These are phyloP conservation scores for Oncopeltus fasciatus DNA, from an alignment of 1,140 invertebrate species.

Conservation along the genomic window DNA sequence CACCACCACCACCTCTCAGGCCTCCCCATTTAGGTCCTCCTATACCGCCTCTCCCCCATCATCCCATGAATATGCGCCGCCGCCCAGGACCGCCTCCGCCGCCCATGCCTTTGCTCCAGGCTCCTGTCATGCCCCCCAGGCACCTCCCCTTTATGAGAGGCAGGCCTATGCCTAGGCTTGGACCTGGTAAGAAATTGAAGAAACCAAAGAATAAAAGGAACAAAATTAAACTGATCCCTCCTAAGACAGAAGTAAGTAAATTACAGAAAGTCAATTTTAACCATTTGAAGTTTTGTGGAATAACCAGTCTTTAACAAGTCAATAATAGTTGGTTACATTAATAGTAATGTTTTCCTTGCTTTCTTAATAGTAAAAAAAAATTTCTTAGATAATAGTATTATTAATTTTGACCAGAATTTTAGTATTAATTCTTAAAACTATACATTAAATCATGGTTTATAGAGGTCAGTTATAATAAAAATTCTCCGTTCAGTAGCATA, in stretches of 20 bases:
- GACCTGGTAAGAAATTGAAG: slow-evolving; percentile 8
- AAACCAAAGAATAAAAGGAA: slow-evolving; percentile 10
- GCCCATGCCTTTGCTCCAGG: slow-evolving; percentile 11
- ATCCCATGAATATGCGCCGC: neutral
- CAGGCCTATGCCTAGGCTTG: neutral
- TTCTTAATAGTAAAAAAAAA: no score
- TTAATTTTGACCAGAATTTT: no score
- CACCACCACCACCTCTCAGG: slow-evolving; percentile 12
- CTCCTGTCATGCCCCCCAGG: slow-evolving; percentile 11
- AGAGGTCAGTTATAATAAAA: no score
- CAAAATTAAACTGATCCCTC: neutral
- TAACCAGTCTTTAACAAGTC: neutral
- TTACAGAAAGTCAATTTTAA: neutral
- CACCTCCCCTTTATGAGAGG: slow-evolving; percentile 12
- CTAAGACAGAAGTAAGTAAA: neutral
- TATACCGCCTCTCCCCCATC: neutral
- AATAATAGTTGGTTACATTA: no score
- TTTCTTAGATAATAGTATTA: no score
- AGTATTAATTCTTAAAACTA: no score
- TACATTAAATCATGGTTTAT: no score
- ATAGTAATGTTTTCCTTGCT: no score
- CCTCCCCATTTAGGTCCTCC: slow-evolving; percentile 9
- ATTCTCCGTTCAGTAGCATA: no score
- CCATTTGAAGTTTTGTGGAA: neutral
- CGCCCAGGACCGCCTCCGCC: neutral